A percentile compares a stretch with the other conserved stretches of the same genome.
These are phyloP conservation scores for Leptopterna dolabrata DNA, from an alignment of 2,888 invertebrate species.

Conservation along the genomic window DNA sequence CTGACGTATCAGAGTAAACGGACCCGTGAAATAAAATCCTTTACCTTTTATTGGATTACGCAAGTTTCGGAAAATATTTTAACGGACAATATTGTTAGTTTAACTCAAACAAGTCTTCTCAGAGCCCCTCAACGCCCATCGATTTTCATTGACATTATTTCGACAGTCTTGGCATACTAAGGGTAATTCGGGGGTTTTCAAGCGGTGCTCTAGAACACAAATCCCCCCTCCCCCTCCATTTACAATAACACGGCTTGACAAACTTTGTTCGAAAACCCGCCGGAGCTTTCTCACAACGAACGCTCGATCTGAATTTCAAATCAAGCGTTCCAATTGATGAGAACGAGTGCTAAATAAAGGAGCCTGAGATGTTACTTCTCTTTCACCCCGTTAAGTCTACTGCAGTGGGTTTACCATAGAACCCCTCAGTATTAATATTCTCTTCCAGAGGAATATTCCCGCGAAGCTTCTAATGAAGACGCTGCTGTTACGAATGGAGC, in stretches of 20 bases:
- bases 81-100: not conserved
- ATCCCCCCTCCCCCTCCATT: not conserved
- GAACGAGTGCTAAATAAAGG: not conserved
- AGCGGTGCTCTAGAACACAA: not conserved
- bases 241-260: not conserved
- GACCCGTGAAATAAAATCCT: not conserved
- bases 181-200: not conserved
- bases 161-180: not conserved
- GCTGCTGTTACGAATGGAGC: not conserved
- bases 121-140: not conserved
- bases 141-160: not conserved
- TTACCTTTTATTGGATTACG: not conserved
- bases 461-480: not conserved
- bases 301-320: slow-evolving; percentile 25
- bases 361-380: not conserved
- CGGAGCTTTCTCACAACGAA: not conserved
- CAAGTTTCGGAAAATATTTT: not conserved
- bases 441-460: not conserved
- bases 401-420: not conserved
- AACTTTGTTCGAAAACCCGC: not conserved
- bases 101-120: not conserved
- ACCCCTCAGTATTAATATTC: not conserved
- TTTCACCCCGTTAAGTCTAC: not conserved
- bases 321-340: slow-evolving; percentile 17
- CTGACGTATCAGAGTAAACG: no score